A percentile compares a stretch with the other conserved stretches of the same genome.
Evolutionary conservation across 2,797 vertebrate species (phyloP).

Genomic region (Todus mexicanus): DNA sequence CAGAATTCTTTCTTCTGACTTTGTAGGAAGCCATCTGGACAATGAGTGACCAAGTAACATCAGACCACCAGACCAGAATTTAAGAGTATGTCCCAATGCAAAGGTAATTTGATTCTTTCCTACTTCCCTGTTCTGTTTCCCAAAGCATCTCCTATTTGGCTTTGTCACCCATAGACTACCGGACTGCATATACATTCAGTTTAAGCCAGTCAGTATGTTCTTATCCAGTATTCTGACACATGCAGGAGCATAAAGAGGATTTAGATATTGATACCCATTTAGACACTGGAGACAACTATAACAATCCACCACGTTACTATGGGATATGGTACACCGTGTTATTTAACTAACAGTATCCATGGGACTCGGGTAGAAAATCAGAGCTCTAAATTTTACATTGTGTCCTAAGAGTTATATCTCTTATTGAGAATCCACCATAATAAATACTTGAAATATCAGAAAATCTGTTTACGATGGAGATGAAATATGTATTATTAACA

Average conservation of each 20-base stretch:
- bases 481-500: slow-evolving; percentile 10
- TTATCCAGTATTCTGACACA: neutral
- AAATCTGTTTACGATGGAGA: neutral
- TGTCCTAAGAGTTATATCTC: neutral
- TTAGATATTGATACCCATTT: neutral
- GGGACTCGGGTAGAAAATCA: neutral
- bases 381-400: neutral
- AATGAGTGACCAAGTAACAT: neutral
- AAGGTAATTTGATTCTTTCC: neutral
- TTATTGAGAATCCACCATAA: neutral
- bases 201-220: neutral
- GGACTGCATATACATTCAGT: neutral
- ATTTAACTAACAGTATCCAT: neutral
- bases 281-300: neutral
- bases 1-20: neutral
- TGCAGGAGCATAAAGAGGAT: neutral
- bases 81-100: neutral
- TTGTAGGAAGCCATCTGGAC: neutral
- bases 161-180: neutral
- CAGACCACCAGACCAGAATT: neutral
- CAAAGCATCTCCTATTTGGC: neutral
- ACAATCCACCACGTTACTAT: neutral
- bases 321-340: neutral
- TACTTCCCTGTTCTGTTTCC: neutral
- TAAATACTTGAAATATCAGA: slow-evolving; percentile 16